phyloP scores from a whole-genome alignment of 2,113 vertebrate genomes.

The Pelodiscus sinensis region DNA sequence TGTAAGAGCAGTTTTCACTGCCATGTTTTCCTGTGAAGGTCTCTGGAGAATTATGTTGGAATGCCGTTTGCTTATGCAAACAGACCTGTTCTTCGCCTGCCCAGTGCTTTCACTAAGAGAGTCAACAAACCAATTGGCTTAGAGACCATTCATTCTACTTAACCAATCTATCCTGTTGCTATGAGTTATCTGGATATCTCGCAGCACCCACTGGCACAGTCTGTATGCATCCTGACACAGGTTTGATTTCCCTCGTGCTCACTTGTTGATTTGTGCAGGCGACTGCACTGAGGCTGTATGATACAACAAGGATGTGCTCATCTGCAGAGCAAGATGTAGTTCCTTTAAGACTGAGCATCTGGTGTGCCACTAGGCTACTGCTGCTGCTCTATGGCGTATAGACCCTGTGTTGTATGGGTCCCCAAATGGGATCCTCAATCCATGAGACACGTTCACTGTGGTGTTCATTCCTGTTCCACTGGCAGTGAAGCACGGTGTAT shows the following conservation, averaged over 20 bases:
- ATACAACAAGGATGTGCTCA: accelerated
- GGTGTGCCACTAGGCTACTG: background rate
- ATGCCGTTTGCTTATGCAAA: background rate
- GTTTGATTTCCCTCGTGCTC: accelerated
- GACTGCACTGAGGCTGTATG: accelerated
- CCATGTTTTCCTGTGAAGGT: background rate
- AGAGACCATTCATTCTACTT: background rate
- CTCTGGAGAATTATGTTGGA: background rate
- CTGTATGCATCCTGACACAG: accelerated
- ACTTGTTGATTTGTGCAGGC: accelerated
- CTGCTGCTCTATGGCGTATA: background rate
- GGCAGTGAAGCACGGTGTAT: background rate
- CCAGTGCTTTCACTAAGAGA: background rate
- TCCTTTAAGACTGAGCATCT: accelerated
- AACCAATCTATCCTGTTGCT: background rate
- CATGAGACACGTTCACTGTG: background rate
- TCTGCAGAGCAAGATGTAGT: accelerated
- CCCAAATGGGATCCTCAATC: background rate
- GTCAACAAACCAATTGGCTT: background rate
- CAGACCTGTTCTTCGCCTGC: background rate
- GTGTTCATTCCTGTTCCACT: background rate
- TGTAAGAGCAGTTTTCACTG: background rate
- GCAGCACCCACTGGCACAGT: background rate
- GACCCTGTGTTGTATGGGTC: background rate
- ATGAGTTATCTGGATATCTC: background rate